phyloP scores from a whole-genome alignment of 1,140 invertebrate genomes.

The Brachionus plicatilis region DNA sequence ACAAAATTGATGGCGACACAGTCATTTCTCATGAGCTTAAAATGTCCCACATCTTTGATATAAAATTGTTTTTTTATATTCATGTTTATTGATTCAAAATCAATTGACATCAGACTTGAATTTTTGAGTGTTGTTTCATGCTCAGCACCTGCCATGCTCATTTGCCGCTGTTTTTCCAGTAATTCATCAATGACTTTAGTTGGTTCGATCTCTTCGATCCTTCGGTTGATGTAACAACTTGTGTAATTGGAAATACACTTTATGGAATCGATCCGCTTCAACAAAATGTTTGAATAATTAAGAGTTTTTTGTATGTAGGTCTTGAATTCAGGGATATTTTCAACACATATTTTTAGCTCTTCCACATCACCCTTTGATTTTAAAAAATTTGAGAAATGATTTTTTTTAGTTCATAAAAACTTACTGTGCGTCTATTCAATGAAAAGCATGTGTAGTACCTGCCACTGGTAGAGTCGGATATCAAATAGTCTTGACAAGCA shows the following conservation, averaged over 20 bases:
- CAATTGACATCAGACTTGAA: background rate
- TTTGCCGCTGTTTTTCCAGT: background rate
- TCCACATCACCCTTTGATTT: background rate
- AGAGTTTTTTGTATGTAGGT: constrained; percentile 14
- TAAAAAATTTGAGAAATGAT: background rate
- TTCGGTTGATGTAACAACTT: constrained; percentile 20
- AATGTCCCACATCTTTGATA: constrained; percentile 28
- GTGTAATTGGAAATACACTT: background rate
- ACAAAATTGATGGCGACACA: background rate
- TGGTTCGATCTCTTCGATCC: constrained; percentile 2
- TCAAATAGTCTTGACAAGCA: background rate
- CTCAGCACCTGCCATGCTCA: background rate
- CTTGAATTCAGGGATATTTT: constrained; percentile 12
- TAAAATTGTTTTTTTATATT: constrained; percentile 20
- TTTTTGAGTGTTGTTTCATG: background rate
- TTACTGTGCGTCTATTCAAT: background rate
- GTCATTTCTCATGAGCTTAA: background rate
- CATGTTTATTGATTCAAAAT: background rate
- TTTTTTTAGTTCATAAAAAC: background rate
- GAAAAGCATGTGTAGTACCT: constrained; percentile 5
- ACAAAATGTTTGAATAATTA: background rate
- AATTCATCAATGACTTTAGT: background rate
- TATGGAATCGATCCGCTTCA: constrained; percentile 10
- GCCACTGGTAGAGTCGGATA: background rate
- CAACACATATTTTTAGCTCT: constrained; percentile 16